Conservation (phyloP, 1,140 invertebrate genomes). For the Drosophila kanapiae region DNA sequence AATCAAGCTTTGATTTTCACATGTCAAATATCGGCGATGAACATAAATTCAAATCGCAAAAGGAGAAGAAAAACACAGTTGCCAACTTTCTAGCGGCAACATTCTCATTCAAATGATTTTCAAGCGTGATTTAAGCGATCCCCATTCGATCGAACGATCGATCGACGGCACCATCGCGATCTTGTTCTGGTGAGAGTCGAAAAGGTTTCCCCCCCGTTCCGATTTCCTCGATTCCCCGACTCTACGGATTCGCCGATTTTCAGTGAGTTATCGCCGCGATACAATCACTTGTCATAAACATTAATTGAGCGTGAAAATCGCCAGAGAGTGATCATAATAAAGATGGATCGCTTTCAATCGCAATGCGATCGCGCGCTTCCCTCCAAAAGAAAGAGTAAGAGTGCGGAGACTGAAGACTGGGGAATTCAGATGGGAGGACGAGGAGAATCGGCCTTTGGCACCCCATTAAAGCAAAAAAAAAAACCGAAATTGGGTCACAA, state of each 20-base stretch:
- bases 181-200: constrained; percentile 49
- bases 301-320: constrained; percentile 79
- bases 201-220: constrained; percentile 30
- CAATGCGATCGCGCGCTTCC: constrained; percentile 47
- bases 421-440: neutral
- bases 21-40: constrained; percentile 63
- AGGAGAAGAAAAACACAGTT: constrained; percentile 31
- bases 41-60: constrained; percentile 75
- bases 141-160: constrained; percentile 23
- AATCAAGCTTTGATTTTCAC: constrained; percentile 80
- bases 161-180: constrained; percentile 24
- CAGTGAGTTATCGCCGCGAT: constrained; percentile 74
- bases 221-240: neutral
- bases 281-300: constrained; percentile 81
- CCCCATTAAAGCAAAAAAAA: constrained; percentile 78
- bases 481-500: constrained; percentile 77
- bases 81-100: constrained; percentile 70
- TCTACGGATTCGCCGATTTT: constrained; percentile 7
- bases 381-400: constrained; percentile 46
- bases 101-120: constrained; percentile 66
- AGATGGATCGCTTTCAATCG: constrained; percentile 73
- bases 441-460: constrained; percentile 72
- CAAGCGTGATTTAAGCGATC: constrained; percentile 51
- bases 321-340: constrained; percentile 65
- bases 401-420: constrained; percentile 3